Evolutionary conservation across 1,140 invertebrate species (phyloP).

Genomic region (Dryas iulia): DNA sequence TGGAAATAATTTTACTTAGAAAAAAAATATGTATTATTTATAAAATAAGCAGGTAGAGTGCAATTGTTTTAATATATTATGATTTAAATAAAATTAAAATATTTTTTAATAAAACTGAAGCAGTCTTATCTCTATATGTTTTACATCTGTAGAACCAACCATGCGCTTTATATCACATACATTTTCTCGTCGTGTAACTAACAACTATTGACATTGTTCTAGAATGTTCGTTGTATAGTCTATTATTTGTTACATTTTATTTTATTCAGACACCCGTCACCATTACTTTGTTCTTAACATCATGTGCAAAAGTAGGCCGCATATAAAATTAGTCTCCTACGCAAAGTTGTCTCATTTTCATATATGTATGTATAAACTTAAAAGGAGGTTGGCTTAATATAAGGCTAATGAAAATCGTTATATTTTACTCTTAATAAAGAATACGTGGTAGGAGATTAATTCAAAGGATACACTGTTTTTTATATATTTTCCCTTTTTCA

Average conservation of each 20-base stretch:
- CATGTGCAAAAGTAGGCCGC: constrained; percentile 11
- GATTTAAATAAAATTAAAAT: not conserved
- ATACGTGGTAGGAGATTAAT: no score
- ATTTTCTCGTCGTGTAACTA: not conserved
- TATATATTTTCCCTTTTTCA: no score
- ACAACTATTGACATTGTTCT: not conserved
- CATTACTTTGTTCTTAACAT: not conserved
- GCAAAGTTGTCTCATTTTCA: not conserved
- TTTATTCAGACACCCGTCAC: not conserved
- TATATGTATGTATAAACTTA: constrained; percentile 3
- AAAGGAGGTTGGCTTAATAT: not conserved
- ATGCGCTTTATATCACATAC: not conserved
- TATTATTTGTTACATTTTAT: not conserved
- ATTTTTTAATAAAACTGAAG: not conserved
- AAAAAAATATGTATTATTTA: no score
- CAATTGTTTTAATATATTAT: not conserved
- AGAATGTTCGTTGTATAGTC: not conserved
- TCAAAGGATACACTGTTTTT: no score
- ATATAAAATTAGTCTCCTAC: constrained; percentile 7
- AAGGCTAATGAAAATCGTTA: not conserved
- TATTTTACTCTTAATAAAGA: not conserved
- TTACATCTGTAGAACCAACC: not conserved
- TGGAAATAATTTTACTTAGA: no score
- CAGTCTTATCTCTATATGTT: not conserved
- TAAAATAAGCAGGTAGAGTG: no score